Evolutionary conservation across 2,113 vertebrate species (phyloP), one percentile per base, ranked within the genome.

Genomic region (Pyrgilauda ruficollis): DNA sequence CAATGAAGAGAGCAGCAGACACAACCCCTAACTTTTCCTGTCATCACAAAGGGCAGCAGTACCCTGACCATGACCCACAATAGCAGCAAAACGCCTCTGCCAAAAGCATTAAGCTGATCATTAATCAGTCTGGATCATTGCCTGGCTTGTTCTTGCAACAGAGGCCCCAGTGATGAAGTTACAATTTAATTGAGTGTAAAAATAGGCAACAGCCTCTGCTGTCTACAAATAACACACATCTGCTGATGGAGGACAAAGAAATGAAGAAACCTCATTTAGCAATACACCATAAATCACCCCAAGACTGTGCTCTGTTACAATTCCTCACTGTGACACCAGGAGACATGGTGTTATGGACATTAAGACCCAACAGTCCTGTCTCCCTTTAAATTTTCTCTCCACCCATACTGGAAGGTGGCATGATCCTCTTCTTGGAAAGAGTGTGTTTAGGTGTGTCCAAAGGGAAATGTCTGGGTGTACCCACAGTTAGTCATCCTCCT

Each of bases 341-440:
- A 43, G 10, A 30, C 14, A 30, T 14, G 12, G 47, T 0, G 0
- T 46, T 35, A 78, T 1, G 2, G 56, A 74, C 33, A 85, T 15
- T 11, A 24, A 46, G 19, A 58, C 13, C 16, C 76, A 88, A 47
- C 10, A 70, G 56, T 37, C 46, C 47, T 28, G 18, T 82, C 75
- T 78, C 61, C 73, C 76, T 95, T 95, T 63, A 90, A 86, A 64
- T 84, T 69, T 72, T 87, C 66, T 84, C 95, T 93, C 94, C 90
- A 61, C 93, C 88, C 88, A 68, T 62, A 68, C 9, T 89, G 83
- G 49, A 96, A 81, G 94, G 92, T 94, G 93, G 96, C 88, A 94
- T 92, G 95, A 96, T 96, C 66, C 37, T 95, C 95, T 94, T 95
- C 96, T 95, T 97, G 94, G 93, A 96, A 94, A 97, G 96, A 76